phyloP scores from a whole-genome alignment of 1,140 invertebrate species.

The Bombus superbus region DNA sequence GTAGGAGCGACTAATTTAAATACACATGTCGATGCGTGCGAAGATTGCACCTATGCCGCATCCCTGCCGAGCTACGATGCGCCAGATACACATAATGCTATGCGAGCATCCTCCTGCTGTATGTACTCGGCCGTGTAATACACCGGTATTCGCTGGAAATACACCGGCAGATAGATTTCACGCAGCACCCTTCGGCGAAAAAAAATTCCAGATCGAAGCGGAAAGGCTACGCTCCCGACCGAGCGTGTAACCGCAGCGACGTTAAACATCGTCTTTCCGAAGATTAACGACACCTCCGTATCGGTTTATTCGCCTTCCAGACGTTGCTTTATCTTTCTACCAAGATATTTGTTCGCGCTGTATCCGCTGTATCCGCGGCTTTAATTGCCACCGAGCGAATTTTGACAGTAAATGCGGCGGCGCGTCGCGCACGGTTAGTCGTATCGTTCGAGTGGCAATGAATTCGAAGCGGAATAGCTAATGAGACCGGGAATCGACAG shows the following conservation, averaged over 20 bases:
- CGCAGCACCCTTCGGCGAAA: background rate
- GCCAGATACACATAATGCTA: constrained; percentile 59
- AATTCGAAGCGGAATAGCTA: constrained; percentile 62
- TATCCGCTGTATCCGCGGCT: no score
- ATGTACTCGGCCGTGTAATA: constrained; percentile 51
- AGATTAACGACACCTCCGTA: no score
- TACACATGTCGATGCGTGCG: constrained; percentile 82
- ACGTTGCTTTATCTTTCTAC: no score
- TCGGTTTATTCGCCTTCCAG: no score
- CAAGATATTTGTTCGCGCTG: no score
- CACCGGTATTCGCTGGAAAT: constrained; percentile 24
- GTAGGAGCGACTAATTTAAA: constrained; percentile 81
- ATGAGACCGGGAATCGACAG: constrained; percentile 67
- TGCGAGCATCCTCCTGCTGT: constrained; percentile 22
- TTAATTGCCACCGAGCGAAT: no score
- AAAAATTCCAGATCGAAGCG: background rate
- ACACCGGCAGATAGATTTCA: constrained; percentile 20
- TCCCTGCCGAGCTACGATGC: constrained; percentile 56
- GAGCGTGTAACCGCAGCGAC: no score
- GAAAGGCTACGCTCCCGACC: background rate
- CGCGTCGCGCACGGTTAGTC: constrained; percentile 43
- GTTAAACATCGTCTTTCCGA: no score
- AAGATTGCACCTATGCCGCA: constrained; percentile 78
- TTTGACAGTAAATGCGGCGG: no score
- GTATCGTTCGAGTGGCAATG: constrained; percentile 62